Conservation (phyloP, 2,888 invertebrate genomes). For the Lycocerus yunnanus region DNA sequence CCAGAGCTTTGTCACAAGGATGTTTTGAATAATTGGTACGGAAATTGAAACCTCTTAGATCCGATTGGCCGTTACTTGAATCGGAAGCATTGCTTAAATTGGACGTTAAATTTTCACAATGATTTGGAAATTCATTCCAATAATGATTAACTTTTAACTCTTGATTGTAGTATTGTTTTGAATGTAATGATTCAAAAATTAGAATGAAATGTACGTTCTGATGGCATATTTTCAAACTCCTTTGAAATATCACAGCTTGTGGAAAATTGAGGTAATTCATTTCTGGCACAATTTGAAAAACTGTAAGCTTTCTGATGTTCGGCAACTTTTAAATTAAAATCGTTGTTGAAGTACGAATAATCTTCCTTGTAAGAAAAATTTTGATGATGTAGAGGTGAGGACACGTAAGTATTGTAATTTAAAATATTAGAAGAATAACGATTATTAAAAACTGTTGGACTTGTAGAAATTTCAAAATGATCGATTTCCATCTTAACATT, state of each 20-base stretch:
- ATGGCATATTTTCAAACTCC: background rate
- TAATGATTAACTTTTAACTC: background rate
- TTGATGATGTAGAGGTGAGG: conserved; percentile 8
- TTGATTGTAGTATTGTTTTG: background rate
- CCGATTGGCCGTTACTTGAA: background rate
- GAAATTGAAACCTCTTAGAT: background rate
- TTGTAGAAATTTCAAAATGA: conserved; percentile 31
- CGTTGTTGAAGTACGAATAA: background rate
- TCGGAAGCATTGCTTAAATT: background rate
- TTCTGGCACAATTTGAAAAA: background rate
- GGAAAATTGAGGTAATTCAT: background rate
- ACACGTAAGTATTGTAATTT: conserved; percentile 22
- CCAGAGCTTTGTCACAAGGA: background rate
- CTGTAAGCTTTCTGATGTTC: background rate
- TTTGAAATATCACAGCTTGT: background rate
- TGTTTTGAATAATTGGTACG: background rate
- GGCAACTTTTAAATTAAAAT: background rate
- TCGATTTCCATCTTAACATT: conserved; percentile 39
- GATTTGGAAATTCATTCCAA: background rate
- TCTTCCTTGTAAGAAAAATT: background rate
- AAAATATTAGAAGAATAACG: conserved; percentile 13
- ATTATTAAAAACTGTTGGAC: conserved; percentile 20
- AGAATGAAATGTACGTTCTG: background rate
- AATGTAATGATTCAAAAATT: background rate
- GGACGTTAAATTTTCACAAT: background rate